Evolutionary conservation across 2,113 vertebrate species (phyloP).

Genomic region (Noctilio leporinus): DNA sequence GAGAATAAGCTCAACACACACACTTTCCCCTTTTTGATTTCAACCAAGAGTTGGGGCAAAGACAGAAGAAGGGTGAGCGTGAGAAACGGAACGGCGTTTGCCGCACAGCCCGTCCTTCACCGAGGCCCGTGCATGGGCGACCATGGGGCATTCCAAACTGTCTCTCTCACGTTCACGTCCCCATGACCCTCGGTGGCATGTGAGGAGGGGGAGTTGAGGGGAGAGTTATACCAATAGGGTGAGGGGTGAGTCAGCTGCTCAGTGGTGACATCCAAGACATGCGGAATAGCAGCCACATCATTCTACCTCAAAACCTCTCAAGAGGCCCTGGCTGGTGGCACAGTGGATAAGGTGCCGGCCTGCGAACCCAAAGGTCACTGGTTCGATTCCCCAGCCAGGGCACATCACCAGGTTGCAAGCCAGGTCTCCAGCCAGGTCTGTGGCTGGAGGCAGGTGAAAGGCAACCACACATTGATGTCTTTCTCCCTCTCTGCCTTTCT

Average conservation of each 20-base stretch:
- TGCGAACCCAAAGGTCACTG: too few species aligned
- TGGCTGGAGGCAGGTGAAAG: too few species aligned
- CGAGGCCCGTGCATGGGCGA: too few species aligned
- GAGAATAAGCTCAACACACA: not conserved
- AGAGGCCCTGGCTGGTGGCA: too few species aligned
- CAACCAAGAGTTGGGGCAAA: not conserved
- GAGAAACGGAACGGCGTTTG: not conserved
- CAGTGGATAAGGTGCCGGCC: too few species aligned
- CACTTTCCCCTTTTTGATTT: not conserved
- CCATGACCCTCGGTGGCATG: too few species aligned
- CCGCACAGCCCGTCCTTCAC: not conserved
- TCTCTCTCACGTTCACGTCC: not conserved
- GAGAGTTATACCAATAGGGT: not conserved
- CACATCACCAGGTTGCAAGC: too few species aligned
- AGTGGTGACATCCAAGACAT: accelerated
- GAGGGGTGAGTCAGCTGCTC: not conserved
- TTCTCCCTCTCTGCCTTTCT: too few species aligned
- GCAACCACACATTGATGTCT: too few species aligned
- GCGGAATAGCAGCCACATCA: accelerated
- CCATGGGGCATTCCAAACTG: too few species aligned
- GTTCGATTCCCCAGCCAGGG: too few species aligned
- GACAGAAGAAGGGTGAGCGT: not conserved
- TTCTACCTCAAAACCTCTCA: not conserved
- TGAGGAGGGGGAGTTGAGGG: not conserved
- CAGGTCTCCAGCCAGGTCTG: too few species aligned